Evolutionary conservation across 1,140 invertebrate genomes (phyloP).

Genomic region (Drosophila rhopaloa): DNA sequence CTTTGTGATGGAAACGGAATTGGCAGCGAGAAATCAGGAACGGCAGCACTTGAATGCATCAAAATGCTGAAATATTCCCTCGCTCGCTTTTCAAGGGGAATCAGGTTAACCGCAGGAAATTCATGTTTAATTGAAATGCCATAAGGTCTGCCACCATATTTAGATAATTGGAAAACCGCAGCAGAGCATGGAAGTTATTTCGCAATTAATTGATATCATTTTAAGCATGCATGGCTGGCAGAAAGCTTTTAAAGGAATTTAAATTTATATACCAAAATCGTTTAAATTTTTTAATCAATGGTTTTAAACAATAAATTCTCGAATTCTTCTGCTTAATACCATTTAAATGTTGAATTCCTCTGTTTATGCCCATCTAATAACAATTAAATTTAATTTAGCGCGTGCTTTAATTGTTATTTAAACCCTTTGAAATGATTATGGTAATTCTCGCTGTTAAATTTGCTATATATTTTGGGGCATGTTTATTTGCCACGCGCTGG

Average conservation of each 20-base stretch:
- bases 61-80: constrained; percentile 18
- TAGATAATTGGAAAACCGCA: constrained; percentile 28
- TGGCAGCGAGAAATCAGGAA: constrained; percentile 33
- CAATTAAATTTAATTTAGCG: constrained; percentile 6
- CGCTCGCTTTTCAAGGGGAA: constrained; percentile 19
- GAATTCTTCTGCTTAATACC: neutral
- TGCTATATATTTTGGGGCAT: constrained; percentile 17
- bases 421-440: constrained; percentile 19
- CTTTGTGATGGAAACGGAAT: constrained; percentile 43
- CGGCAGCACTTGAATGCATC: constrained; percentile 35
- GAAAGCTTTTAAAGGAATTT: neutral
- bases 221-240: neutral
- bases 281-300: too few species aligned
- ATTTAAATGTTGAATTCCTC: constrained; percentile 9
- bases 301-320: too few species aligned
- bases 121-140: constrained; percentile 36
- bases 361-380: neutral
- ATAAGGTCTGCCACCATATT: constrained; percentile 11
- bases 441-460: constrained; percentile 7
- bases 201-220: constrained; percentile 15
- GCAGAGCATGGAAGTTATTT: neutral
- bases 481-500: constrained; percentile 67
- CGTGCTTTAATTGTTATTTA: constrained; percentile 4
- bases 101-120: constrained; percentile 30
- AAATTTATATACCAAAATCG: too few species aligned